phyloP scores from a whole-genome alignment of 1,140 invertebrate species.

The Nautilus pompilius region DNA sequence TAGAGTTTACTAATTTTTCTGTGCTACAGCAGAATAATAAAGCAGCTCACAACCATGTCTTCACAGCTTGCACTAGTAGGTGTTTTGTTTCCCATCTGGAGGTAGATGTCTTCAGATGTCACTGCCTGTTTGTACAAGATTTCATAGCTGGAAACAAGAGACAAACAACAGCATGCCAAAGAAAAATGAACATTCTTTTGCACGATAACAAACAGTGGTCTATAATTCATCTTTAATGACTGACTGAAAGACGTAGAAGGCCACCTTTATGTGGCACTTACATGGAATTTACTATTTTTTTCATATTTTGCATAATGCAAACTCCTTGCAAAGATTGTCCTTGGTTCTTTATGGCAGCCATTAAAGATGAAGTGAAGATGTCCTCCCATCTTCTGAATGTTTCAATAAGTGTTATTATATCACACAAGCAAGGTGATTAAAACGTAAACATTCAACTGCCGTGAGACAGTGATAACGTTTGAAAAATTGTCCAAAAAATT shows the following conservation, averaged over 20 bases:
- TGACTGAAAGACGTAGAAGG: neutral
- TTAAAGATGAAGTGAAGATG: too few species aligned
- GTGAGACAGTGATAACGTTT: too few species aligned
- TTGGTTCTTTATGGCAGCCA: too few species aligned
- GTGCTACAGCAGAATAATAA: neutral
- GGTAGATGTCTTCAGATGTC: constrained; percentile 78
- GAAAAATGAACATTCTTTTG: too few species aligned
- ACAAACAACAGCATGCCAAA: neutral
- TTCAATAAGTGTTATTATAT: too few species aligned
- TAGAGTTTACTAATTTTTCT: neutral
- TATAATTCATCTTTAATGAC: neutral
- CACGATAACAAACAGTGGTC: neutral
- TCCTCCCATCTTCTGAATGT: too few species aligned
- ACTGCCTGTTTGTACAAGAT: constrained; percentile 82
- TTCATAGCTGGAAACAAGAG: constrained; percentile 61
- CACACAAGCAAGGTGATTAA: too few species aligned
- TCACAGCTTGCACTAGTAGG: constrained; percentile 79
- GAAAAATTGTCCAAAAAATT: too few species aligned
- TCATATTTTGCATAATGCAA: too few species aligned
- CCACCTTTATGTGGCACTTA: too few species aligned
- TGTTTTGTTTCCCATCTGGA: constrained; percentile 82
- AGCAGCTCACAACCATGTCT: constrained; percentile 69
- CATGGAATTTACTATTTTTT: neutral
- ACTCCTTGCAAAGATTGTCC: too few species aligned
- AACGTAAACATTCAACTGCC: too few species aligned